Evolutionary conservation across 2,797 vertebrate genomes (phyloP).

Genomic region (Sebastes baramenuke): DNA sequence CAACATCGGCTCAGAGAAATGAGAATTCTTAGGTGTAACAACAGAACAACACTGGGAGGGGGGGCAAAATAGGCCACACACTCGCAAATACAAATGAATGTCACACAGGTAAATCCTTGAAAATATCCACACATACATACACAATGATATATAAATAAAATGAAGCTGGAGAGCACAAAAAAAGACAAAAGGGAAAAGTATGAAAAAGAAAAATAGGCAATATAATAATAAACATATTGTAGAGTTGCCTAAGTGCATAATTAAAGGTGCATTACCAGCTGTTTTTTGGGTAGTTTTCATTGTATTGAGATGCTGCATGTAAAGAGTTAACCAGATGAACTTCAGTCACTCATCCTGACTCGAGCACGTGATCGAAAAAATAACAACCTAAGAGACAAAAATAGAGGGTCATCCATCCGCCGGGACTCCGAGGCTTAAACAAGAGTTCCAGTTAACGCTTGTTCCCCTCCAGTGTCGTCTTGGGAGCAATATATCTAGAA

Average conservation of each 20-base stretch:
- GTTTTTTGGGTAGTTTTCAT: background rate
- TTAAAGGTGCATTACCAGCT: background rate
- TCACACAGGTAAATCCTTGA: background rate
- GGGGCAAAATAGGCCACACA: background rate
- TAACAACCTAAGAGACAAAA: slow-evolving; percentile 23
- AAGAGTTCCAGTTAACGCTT: slow-evolving; percentile 4
- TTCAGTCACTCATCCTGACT: slow-evolving; percentile 21
- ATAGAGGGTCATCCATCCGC: slow-evolving; percentile 14
- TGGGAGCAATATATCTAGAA: slow-evolving; percentile 9
- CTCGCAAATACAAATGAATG: slow-evolving; percentile 17
- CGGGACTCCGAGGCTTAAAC: background rate
- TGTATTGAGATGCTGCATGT: background rate
- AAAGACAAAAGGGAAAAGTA: background rate
- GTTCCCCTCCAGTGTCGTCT: slow-evolving; percentile 15
- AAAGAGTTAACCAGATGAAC: background rate
- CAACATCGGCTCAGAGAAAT: slow-evolving; percentile 39
- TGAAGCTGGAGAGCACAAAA: background rate
- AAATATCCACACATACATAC: background rate
- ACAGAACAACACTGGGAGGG: slow-evolving; percentile 18
- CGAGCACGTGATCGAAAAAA: slow-evolving; percentile 15
- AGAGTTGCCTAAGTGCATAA: background rate
- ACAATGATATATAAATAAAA: background rate
- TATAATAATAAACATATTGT: background rate
- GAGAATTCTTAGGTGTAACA: slow-evolving; percentile 42
- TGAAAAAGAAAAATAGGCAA: background rate